Conservation (phyloP, 2,113 vertebrate species). For the Echinops telfairi region DNA sequence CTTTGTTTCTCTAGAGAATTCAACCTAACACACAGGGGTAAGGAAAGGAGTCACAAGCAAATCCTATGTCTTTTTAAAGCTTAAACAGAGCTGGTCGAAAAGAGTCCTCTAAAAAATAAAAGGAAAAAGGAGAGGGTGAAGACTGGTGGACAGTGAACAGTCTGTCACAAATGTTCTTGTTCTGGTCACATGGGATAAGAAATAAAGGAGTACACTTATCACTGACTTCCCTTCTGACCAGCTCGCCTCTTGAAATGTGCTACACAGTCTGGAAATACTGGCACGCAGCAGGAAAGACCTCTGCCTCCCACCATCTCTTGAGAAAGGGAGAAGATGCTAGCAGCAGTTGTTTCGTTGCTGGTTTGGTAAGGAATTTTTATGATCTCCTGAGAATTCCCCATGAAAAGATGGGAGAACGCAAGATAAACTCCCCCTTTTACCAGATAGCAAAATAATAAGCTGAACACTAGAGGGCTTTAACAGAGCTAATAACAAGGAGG, state of each 20-base stretch:
- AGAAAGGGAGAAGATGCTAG: neutral
- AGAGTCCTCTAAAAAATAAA: neutral
- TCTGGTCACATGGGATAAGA: neutral
- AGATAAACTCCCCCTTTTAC: slow-evolving; percentile 60
- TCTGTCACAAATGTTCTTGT: too few relatives aligned
- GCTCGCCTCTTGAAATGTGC: neutral
- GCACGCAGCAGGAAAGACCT: neutral
- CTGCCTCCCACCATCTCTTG: neutral
- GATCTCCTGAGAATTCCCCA: slow-evolving; percentile 43
- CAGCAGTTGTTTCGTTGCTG: slow-evolving; percentile 7
- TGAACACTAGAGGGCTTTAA: slow-evolving; percentile 57
- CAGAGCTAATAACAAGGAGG: slow-evolving; percentile 65
- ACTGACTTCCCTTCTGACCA: neutral
- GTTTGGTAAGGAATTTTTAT: slow-evolving; percentile 64
- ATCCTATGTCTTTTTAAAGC: too few relatives aligned
- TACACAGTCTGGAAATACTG: neutral
- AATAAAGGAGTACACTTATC: neutral
- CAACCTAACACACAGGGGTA: too few relatives aligned
- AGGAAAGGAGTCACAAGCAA: too few relatives aligned
- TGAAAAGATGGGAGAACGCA: slow-evolving; percentile 56
- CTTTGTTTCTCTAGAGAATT: too few relatives aligned
- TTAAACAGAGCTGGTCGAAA: too few relatives aligned
- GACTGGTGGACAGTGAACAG: too few relatives aligned
- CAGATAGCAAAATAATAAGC: slow-evolving; percentile 67
- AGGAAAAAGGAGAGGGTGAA: neutral